Conservation (phyloP, 1,140 invertebrate species). For the Drosophila ambigua region DNA sequence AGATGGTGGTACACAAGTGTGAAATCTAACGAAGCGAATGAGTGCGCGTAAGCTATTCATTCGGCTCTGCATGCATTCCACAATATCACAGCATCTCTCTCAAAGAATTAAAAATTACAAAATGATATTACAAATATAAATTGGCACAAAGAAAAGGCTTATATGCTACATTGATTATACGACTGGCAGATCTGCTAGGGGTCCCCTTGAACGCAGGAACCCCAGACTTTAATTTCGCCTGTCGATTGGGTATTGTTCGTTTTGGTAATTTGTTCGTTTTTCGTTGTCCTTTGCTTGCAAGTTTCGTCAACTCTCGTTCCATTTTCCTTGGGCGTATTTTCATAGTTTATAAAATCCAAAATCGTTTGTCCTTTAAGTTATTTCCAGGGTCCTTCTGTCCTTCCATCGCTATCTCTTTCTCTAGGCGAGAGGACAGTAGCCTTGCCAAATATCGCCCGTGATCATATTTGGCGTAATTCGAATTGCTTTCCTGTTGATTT, state of each 20-base stretch:
- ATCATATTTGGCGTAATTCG: slow-evolving; percentile 86
- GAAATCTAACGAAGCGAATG: too few relatives aligned
- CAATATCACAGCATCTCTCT: not conserved
- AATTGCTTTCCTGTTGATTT: slow-evolving; percentile 87
- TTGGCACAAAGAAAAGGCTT: slow-evolving; percentile 63
- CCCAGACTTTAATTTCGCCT: not conserved
- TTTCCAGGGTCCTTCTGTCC: slow-evolving; percentile 1
- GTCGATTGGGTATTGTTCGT: slow-evolving; percentile 40
- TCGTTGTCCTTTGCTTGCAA: slow-evolving; percentile 45
- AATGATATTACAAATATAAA: slow-evolving; percentile 21
- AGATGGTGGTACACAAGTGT: too few relatives aligned
- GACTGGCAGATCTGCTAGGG: slow-evolving; percentile 36
- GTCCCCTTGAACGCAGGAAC: not conserved
- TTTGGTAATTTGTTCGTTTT: slow-evolving; percentile 58
- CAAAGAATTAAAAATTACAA: slow-evolving; percentile 1
- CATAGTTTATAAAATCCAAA: not conserved
- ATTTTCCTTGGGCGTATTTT: slow-evolving; percentile 8
- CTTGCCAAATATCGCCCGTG: slow-evolving; percentile 88
- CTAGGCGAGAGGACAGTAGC: slow-evolving; percentile 89
- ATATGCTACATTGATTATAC: slow-evolving; percentile 47
- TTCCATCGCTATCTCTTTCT: too few relatives aligned
- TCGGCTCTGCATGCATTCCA: too few relatives aligned
- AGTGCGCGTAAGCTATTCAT: too few relatives aligned
- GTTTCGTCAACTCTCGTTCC: slow-evolving; percentile 33
- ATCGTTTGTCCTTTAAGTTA: slow-evolving; percentile 30